A percentile compares a stretch with the other conserved stretches of the same genome.
These are phyloP conservation scores for Pocillopora damicornis DNA, from an alignment of 64 coral and sea anemone species.

Conservation along the genomic window DNA sequence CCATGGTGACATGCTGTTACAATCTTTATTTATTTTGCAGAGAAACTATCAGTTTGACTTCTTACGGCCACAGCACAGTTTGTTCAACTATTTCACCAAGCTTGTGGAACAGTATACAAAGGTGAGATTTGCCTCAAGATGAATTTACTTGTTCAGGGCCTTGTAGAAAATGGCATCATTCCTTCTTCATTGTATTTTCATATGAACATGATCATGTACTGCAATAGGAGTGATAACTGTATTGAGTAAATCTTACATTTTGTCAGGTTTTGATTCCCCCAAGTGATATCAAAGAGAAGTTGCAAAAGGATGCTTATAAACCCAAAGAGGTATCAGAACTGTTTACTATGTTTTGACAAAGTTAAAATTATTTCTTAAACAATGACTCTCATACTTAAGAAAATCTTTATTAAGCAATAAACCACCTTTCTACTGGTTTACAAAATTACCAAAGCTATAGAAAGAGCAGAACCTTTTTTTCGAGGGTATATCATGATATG, in stretches of 20 bases:
- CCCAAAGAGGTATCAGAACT: slow-evolving; percentile 58
- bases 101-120: slow-evolving; percentile 98
- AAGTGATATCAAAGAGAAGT: slow-evolving; percentile 77
- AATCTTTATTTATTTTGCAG: slow-evolving; percentile 25
- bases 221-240: too few relatives aligned
- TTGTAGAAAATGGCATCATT: neutral
- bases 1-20: too few relatives aligned
- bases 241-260: neutral
- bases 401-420: too few relatives aligned
- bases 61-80: slow-evolving; percentile 90
- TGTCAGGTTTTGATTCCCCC: slow-evolving; percentile 85
- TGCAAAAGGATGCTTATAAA: slow-evolving; percentile 65
- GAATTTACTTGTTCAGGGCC: too few relatives aligned
- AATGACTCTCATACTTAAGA: too few relatives aligned
- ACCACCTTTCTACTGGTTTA: too few relatives aligned
- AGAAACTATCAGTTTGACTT: slow-evolving; percentile 99
- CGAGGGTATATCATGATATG: too few relatives aligned
- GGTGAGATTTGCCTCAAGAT: slow-evolving; percentile 33
- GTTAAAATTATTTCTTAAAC: neutral
- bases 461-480: too few relatives aligned
- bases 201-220: too few relatives aligned
- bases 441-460: too few relatives aligned
- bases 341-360: neutral
- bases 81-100: slow-evolving; percentile 99
- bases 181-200: neutral